A percentile compares a stretch with the other conserved stretches of the same genome.
phyloP scores from a whole-genome alignment of 2,888 invertebrate genomes.

The Stramonita haemastoma region DNA sequence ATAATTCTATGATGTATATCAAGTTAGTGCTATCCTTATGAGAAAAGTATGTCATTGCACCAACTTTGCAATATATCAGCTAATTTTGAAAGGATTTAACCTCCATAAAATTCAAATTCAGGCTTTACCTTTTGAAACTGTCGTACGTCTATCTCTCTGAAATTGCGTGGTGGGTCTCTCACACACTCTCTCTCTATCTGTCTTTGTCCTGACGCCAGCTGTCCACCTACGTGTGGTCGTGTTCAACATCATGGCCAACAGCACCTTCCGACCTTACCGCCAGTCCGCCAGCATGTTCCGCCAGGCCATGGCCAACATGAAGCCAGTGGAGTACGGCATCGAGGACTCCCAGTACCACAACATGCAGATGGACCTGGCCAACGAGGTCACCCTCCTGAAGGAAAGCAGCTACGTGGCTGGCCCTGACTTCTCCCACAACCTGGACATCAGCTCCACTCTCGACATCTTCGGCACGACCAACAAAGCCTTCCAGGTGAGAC shows the following conservation, averaged over 20 bases:
- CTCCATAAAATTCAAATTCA: no score
- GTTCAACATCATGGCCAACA: constrained; percentile 54
- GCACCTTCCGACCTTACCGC: constrained; percentile 52
- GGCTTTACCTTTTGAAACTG: no score
- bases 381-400: background rate
- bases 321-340: background rate
- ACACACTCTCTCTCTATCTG: no score
- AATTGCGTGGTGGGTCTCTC: no score
- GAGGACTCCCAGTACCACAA: constrained; percentile 24
- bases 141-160: no score
- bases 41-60: no score
- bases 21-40: no score
- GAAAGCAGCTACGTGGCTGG: background rate
- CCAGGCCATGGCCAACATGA: background rate
- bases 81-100: no score
- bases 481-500: constrained; percentile 13
- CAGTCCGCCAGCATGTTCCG: constrained; percentile 27
- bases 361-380: background rate
- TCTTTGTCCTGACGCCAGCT: constrained; percentile 49
- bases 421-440: background rate
- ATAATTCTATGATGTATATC: no score
- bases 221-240: constrained; percentile 58
- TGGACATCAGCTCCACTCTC: background rate
- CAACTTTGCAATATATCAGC: no score
- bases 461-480: constrained; percentile 26